Conservation (phyloP, 2,888 invertebrate species). For the Scaeva pyrastri region DNA sequence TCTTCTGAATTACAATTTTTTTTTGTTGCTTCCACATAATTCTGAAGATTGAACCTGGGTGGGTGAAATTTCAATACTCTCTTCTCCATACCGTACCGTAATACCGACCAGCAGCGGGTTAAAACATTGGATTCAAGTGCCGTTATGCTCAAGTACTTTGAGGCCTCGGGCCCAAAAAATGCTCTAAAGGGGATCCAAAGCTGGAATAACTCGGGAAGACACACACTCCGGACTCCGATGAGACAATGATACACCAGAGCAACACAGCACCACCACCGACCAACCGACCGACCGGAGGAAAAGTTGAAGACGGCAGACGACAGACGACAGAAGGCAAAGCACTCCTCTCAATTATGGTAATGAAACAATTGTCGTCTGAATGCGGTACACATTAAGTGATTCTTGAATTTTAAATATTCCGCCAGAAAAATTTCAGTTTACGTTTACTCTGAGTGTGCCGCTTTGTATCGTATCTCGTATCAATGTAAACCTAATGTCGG, state of each 20-base stretch:
- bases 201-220: not conserved
- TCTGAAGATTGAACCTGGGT: slow-evolving; percentile 40
- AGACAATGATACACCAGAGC: not conserved
- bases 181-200: slow-evolving; percentile 46
- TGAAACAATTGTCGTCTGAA: slow-evolving; percentile 78
- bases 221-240: not conserved
- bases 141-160: slow-evolving; percentile 64
- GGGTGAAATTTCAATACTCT: slow-evolving; percentile 67
- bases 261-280: too few species aligned
- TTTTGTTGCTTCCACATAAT: slow-evolving; percentile 5
- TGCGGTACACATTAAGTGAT: slow-evolving; percentile 76
- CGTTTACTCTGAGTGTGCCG: slow-evolving; percentile 48
- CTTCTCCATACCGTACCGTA: slow-evolving; percentile 22
- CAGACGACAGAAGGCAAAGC: slow-evolving; percentile 67
- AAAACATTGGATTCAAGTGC: slow-evolving; percentile 72
- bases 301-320: slow-evolving; percentile 52
- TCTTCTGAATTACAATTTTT: slow-evolving; percentile 30
- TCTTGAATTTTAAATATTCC: slow-evolving; percentile 77
- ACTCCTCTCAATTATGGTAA: slow-evolving; percentile 78
- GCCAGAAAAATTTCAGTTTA: slow-evolving; percentile 51
- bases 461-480: not conserved
- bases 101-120: slow-evolving; percentile 44
- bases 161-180: slow-evolving; percentile 65
- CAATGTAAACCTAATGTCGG: not conserved
- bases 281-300: not conserved